Evolutionary conservation across 1,140 invertebrate species (phyloP), one percentile per base, ranked within the genome.

Genomic region (Muscidifurax raptorellus): DNA sequence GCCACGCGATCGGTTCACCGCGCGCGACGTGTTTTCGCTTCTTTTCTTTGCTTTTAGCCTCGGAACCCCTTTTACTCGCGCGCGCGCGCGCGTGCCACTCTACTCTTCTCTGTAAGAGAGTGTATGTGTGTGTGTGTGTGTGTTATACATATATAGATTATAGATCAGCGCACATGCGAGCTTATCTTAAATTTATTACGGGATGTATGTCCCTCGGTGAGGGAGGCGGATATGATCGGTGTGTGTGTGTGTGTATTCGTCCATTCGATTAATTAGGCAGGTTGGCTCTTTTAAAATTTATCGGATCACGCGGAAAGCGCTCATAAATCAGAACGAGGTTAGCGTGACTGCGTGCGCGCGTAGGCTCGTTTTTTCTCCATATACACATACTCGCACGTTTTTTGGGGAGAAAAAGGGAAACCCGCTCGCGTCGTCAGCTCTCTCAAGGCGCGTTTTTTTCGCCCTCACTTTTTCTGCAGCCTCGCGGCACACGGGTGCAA

Each of bases 401-500:
- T 74, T 74, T 74, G 25, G 9, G 30, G 36, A 25, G 32, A 47
- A 75, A 36, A 72, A 32, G 71, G 32, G n/a, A 76, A 77, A 28
- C 75, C 27, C 44, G 66, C 30, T 40, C 18, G 32, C 71, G 36
- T 30, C 36, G 7, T 36, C 30, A 2, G 0, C 28, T 36, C 28
- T 47, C 18, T 79, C 25, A n/a, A 6, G 27, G 9, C 40, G 22
- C 47, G n/a, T n/a, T n/a, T 4, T 77, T 75, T 75, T 75, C 74
- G 81, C 80, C 67, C 59, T 64, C 52, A 28, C 47, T 84, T 87
- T 86, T 87, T 85, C 15, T 15, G 44, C 47, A 81, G 78, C 80
- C 52, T 59, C 69, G 74, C 78, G 40, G 4, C 4, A 4, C 10
- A 40, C n/a, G 30, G 15, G 32, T 22, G 36, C 36, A 75, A 6